These are phyloP conservation scores for Cyprinodon variegatus DNA, from an alignment of 2,113 vertebrate species.

Conservation along the genomic window DNA sequence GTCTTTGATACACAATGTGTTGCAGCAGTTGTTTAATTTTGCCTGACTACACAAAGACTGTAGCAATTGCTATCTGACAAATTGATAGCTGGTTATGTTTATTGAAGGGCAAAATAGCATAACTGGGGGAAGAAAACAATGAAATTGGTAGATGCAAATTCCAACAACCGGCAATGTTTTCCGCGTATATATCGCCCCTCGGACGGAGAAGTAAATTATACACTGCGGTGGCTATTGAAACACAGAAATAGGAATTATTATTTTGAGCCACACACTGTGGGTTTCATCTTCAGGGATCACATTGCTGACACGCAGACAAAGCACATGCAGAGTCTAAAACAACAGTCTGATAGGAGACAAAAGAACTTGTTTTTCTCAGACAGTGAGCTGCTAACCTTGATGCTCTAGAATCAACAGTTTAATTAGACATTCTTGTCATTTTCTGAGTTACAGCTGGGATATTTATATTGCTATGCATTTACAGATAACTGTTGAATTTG, in stretches of 20 bases:
- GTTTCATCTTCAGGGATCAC: conserved; percentile 53
- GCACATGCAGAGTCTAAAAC: conserved; percentile 44
- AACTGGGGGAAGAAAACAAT: conserved; percentile 41
- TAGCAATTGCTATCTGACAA: conserved; percentile 36
- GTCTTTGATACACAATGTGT: conserved; percentile 25
- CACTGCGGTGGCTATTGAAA: conserved; percentile 25
- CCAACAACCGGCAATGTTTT: conserved; percentile 38
- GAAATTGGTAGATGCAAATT: conserved; percentile 44
- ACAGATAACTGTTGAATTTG: conserved; percentile 9
- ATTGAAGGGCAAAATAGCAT: conserved; percentile 37
- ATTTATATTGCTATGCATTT: conserved; percentile 23
- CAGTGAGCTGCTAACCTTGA: conserved; percentile 36
- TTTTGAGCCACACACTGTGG: conserved; percentile 29
- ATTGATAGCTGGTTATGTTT: conserved; percentile 36
- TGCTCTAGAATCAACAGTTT: conserved; percentile 27
- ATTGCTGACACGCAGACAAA: conserved; percentile 53
- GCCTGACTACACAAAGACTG: conserved; percentile 8
- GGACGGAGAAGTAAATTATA: conserved; percentile 44
- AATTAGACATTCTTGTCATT: conserved; percentile 63
- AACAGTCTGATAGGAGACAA: conserved; percentile 35
- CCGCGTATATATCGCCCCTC: conserved; percentile 33
- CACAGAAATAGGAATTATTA: conserved; percentile 37
- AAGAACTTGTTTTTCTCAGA: conserved; percentile 18
- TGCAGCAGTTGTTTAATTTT: conserved; percentile 35
- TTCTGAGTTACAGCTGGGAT: conserved; percentile 12